Conservation (phyloP, 1,140 invertebrate genomes). For the Aleiodes sp. region DNA sequence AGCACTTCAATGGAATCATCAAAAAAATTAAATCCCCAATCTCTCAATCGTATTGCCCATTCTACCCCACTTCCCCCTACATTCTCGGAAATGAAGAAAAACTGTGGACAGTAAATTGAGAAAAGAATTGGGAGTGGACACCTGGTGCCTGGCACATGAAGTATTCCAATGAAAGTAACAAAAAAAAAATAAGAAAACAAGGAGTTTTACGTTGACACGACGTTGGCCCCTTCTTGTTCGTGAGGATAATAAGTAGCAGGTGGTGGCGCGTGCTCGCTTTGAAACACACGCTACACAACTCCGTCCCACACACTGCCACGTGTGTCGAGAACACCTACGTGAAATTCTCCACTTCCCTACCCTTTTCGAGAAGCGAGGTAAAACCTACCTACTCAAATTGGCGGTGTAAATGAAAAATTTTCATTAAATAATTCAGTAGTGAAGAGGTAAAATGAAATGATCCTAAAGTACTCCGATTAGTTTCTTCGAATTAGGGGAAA, state of each 20-base stretch:
- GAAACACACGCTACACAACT: neutral
- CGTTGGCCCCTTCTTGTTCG: neutral
- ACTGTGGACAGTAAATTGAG: conserved; percentile 47
- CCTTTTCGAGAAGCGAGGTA: too few species aligned
- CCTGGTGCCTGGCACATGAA: conserved; percentile 5
- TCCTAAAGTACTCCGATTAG: too few species aligned
- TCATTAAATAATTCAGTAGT: too few species aligned
- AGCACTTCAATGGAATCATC: too few species aligned
- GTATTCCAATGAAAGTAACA: neutral
- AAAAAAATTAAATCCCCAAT: too few species aligned
- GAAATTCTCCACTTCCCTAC: neutral
- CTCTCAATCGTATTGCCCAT: too few species aligned
- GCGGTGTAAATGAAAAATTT: too few species aligned
- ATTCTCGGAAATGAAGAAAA: neutral
- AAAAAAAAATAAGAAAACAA: neutral
- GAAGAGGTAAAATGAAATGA: too few species aligned
- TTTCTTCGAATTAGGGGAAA: too few species aligned
- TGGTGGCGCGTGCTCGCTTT: neutral
- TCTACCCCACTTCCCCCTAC: too few species aligned
- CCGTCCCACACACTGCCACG: neutral
- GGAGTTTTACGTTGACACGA: conserved; percentile 12
- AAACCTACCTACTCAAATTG: too few species aligned
- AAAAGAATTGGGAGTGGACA: neutral
- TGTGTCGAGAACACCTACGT: neutral
- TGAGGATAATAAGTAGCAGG: conserved; percentile 13